A percentile compares a stretch with the other conserved stretches of the same genome.
phyloP scores from a whole-genome alignment of 2,888 invertebrate genomes.

The Podabrus alpinus region DNA sequence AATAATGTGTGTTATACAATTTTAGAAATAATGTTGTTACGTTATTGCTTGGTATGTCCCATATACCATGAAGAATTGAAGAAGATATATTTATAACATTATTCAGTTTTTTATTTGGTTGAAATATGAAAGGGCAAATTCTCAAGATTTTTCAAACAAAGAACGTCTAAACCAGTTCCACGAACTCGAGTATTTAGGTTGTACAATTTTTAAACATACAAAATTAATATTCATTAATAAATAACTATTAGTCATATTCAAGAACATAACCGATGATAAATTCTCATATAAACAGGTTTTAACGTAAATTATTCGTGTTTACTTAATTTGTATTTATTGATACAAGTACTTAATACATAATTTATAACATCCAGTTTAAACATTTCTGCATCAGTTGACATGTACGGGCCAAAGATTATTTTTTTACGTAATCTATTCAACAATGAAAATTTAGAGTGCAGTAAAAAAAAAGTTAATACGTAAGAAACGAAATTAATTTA shows the following conservation, averaged over 20 bases:
- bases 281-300: background rate
- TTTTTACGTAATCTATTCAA: background rate
- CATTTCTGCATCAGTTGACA: background rate
- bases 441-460: background rate
- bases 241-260: background rate
- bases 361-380: background rate
- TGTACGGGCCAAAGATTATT: background rate
- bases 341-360: background rate
- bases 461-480: too few species aligned
- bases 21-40: background rate
- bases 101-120: background rate
- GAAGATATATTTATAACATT: background rate
- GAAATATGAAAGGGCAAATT: background rate
- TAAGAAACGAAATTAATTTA: background rate
- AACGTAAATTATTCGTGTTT: background rate
- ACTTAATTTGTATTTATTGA: background rate
- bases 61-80: background rate
- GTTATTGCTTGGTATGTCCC: background rate
- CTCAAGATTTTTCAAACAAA: background rate
- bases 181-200: background rate
- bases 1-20: background rate
- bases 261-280: background rate
- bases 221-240: background rate
- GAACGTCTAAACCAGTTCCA: background rate
- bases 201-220: background rate